phyloP scores from a whole-genome alignment of 2,797 vertebrate species.

The Phalanger gymnotis region DNA sequence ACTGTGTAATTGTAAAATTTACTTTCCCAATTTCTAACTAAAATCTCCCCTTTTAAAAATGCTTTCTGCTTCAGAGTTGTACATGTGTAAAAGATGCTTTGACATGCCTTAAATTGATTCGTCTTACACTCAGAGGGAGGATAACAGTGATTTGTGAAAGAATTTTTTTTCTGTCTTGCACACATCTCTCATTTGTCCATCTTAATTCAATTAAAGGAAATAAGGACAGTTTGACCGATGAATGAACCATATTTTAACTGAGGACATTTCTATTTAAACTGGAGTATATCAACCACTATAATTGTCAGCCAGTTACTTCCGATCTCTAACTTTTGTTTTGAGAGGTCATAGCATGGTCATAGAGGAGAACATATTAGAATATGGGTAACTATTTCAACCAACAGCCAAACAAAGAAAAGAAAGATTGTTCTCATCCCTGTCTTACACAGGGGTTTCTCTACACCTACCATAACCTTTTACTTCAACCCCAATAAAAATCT shows the following conservation, averaged over 20 bases:
- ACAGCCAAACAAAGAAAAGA: constrained; percentile 66
- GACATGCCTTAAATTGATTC: constrained; percentile 87
- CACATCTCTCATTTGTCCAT: constrained; percentile 96
- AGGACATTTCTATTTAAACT: constrained; percentile 90
- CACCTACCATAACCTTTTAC: constrained; percentile 10
- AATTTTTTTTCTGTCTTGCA: constrained; percentile 85
- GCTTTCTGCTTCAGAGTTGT: constrained; percentile 74
- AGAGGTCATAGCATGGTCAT: constrained; percentile 88
- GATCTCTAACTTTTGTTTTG: constrained; percentile 86
- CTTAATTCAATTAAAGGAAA: constrained; percentile 99
- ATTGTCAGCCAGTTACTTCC: constrained; percentile 88
- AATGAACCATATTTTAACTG: constrained; percentile 95
- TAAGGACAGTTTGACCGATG: constrained; percentile 94
- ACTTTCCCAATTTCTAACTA: constrained; percentile 76
- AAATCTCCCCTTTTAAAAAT: constrained; percentile 81
- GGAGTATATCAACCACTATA: constrained; percentile 85
- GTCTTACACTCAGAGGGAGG: constrained; percentile 86
- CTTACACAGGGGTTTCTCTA: constrained; percentile 56
- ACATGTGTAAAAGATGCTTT: constrained; percentile 79
- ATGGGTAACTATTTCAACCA: constrained; percentile 73
- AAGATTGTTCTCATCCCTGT: constrained; percentile 65
- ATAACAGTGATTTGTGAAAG: constrained; percentile 87
- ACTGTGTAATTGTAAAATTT: constrained; percentile 79
- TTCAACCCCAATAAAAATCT: constrained; percentile 65
- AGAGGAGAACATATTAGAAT: constrained; percentile 76